Evolutionary conservation across 2,888 invertebrate genomes (phyloP).

Genomic region (Heliconius ethilla): DNA sequence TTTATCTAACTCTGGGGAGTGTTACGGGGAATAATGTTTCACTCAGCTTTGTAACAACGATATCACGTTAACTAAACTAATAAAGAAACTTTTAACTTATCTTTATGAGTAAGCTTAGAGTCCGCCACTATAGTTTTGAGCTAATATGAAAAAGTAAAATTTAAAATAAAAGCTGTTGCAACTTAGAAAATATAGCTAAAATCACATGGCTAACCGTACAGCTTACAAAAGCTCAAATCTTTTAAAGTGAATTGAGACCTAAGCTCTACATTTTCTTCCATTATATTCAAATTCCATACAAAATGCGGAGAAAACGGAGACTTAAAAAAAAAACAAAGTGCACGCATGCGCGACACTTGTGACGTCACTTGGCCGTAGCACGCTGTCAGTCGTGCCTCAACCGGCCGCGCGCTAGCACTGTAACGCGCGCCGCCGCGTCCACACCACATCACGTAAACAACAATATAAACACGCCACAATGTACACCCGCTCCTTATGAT

Average conservation of each 20-base stretch:
- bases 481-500: conserved; percentile 65
- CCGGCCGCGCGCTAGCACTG: conserved; percentile 50
- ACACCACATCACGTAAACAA: conserved; percentile 68
- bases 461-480: conserved; percentile 66
- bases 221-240: not conserved
- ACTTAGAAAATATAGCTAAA: not conserved
- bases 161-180: not conserved
- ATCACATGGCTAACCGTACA: not conserved
- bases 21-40: conserved; percentile 42
- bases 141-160: not conserved
- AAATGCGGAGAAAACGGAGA: conserved; percentile 11
- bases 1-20: conserved; percentile 42
- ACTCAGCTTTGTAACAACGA: conserved; percentile 41
- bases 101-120: conserved; percentile 49
- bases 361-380: conserved; percentile 47
- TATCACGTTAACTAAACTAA: conserved; percentile 49
- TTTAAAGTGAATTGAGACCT: not conserved
- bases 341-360: conserved; percentile 44
- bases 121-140: conserved; percentile 33
- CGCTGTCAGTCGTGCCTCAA: conserved; percentile 50
- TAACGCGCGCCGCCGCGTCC: conserved; percentile 51
- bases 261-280: not conserved
- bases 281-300: not conserved
- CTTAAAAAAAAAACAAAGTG: conserved; percentile 28
- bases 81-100: conserved; percentile 52